A percentile compares a stretch with the other conserved stretches of the same genome.
Conservation (phyloP, 2,113 vertebrate species). For the Lepidothrix coronata region DNA sequence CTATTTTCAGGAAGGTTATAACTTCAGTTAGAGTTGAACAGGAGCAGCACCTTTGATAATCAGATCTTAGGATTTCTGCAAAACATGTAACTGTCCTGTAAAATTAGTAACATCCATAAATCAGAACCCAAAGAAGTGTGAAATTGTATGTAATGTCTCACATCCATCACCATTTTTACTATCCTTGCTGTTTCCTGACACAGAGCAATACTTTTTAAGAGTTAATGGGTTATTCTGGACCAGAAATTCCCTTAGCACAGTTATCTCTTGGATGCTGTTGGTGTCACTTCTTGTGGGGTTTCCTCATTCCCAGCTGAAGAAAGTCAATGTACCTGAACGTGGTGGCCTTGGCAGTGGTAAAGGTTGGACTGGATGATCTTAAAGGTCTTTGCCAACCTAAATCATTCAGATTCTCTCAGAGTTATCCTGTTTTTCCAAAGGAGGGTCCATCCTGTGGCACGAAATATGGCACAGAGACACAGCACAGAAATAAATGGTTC, state of each 20-base stretch:
- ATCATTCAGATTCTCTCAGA: neutral
- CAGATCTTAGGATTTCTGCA: neutral
- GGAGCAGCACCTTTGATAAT: neutral
- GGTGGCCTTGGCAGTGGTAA: neutral
- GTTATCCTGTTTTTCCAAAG: neutral
- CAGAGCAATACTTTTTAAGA: neutral
- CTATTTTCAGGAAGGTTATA: neutral
- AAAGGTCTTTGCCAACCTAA: neutral
- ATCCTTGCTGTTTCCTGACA: neutral
- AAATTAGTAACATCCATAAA: neutral
- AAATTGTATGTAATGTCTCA: neutral
- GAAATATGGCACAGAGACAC: neutral
- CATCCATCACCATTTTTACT: neutral
- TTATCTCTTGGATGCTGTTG: neutral
- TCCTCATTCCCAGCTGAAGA: neutral
- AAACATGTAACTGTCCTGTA: accelerated
- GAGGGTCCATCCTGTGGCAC: neutral
- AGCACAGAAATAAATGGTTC: neutral
- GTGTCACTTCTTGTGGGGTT: neutral
- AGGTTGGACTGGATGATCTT: neutral
- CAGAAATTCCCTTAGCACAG: neutral
- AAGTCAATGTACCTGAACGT: neutral
- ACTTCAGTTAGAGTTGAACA: neutral
- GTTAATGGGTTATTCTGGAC: neutral
- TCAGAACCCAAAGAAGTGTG: neutral